Conservation (phyloP, 2,888 invertebrate genomes). For the Eucriotettix oculatus region DNA sequence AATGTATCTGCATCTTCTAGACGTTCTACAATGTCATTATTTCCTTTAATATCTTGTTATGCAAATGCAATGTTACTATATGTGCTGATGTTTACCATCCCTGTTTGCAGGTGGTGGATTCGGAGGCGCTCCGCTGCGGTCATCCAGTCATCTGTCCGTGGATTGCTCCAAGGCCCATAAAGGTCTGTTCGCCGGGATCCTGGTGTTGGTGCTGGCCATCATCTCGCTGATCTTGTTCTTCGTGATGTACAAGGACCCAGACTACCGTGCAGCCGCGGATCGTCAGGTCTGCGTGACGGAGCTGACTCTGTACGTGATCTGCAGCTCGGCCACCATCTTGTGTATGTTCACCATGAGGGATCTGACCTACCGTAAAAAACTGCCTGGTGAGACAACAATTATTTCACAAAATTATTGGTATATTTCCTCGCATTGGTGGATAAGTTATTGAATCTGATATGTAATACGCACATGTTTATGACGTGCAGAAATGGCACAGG, state of each 20-base stretch:
- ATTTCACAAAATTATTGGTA: no score
- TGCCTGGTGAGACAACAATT: constrained; percentile 12
- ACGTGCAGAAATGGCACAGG: no score
- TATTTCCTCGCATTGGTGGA: no score
- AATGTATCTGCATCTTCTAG: no score
- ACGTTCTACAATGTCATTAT: no score
- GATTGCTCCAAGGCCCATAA: constrained; percentile 43
- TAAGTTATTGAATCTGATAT: no score
- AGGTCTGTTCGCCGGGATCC: constrained; percentile 40
- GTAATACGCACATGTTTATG: no score
- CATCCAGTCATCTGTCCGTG: constrained; percentile 31
- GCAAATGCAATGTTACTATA: no score
- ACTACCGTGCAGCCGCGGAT: constrained; percentile 39
- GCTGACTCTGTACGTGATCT: constrained; percentile 50
- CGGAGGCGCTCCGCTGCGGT: constrained; percentile 7
- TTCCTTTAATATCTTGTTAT: no score
- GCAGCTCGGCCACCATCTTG: constrained; percentile 41
- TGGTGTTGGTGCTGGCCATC: constrained; percentile 65
- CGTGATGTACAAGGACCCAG: constrained; percentile 51
- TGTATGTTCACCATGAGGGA: constrained; percentile 52
- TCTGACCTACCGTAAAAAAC: constrained; percentile 46
- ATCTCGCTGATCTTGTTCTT: constrained; percentile 82
- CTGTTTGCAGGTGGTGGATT: no score
- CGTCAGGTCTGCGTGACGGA: constrained; percentile 64
- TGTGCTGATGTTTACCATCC: no score